Evolutionary conservation across 2,797 vertebrate species (phyloP), one percentile per base, ranked within the genome.

Genomic region (Chloroceryle inda): DNA sequence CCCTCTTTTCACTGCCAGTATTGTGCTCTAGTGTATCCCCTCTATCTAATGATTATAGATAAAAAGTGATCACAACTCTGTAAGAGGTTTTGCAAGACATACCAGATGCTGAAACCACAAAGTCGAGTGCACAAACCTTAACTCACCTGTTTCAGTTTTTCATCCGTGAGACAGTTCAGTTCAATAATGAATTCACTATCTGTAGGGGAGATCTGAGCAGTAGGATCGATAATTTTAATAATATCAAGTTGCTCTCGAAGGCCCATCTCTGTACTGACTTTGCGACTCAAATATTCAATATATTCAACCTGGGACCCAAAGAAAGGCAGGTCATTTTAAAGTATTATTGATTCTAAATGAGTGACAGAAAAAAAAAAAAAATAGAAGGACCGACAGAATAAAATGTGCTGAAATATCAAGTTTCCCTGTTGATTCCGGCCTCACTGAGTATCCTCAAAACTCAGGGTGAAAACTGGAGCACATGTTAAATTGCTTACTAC

Each of bases 181-280:
- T 99, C 99, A 80, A 99, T 99, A 98, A 99, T 99, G 98, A 99
- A 99, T 97, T 99, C 99, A 76, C 99, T 99, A 98, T 99, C 99
- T 4, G 99, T 99, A 80, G 99, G 99, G 2, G 99, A 99, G 85
- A 99, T 99, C 94, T 99, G 99, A 93, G 99, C 99, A 58, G 98
- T 99, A 37, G 99, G 99, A 97, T 99, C 99, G 87, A 99, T 99
- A 97, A 99, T 99, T 98, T 99, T 99, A 97, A 99, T 99, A 96
- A 99, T 99, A 97, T 99, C 99, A 92, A 99, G 99, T 96, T 99
- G 99, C 94, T 99, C 99, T 89, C 99, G 98, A 91, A 99, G 99
- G 61, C 99, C 99, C 99, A 99, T 99, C 98, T 99, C 99, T 59
- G 99, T 99, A 98, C 99, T 99, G 86, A 99, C 99, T 96, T 99